Evolutionary conservation across 2,797 vertebrate genomes (phyloP), one percentile per base, ranked within the genome.

Genomic region (Helicolenus hilgendorfi): DNA sequence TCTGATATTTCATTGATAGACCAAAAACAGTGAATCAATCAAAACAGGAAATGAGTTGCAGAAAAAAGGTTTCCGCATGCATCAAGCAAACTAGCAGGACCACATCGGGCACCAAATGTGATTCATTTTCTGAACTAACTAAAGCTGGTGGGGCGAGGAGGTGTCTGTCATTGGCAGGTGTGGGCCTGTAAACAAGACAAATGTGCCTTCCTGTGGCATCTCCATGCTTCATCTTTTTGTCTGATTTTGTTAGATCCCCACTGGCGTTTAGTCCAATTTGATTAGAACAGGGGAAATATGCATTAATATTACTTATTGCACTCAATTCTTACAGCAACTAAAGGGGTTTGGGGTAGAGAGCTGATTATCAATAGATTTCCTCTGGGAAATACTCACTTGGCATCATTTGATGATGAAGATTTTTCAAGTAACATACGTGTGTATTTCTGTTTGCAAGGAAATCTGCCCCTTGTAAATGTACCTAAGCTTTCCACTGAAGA

Each of bases 321-420:
- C 68, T 70, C 59, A 53, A 56, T 78, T 89, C 65, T 64, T 72
- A 76, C 41, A 53, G 64, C 41, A 72, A 59, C 73, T 45, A 59
- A 82, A 76, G 22, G 55, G 41, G 31, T 80, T 86, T 62, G 18
- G 15, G 62, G 38, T 29, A 33, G 36, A 88, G 62, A 79, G 65
- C 31, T 77, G 55, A 86, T 88, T 77, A 83, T 82, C 58, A 88
- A 55, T 49, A 81, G 63, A 84, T 77, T 92, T 92, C 86, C 87
- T 80, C 14, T 33, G 81, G 83, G 90, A 82, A 29, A 35, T 13
- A 72, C 10, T 76, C 60, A 72, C 14, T 71, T 49, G 68, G 69
- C 45, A n/a, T 76, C 65, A 62, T 60, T 73, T 75, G 58, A 60
- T 87, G 58, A 89, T 87, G 62, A 67, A 71, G 38, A 49, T 78